phyloP scores from a whole-genome alignment of 2,888 invertebrate genomes.

The Rhagonycha fulva region DNA sequence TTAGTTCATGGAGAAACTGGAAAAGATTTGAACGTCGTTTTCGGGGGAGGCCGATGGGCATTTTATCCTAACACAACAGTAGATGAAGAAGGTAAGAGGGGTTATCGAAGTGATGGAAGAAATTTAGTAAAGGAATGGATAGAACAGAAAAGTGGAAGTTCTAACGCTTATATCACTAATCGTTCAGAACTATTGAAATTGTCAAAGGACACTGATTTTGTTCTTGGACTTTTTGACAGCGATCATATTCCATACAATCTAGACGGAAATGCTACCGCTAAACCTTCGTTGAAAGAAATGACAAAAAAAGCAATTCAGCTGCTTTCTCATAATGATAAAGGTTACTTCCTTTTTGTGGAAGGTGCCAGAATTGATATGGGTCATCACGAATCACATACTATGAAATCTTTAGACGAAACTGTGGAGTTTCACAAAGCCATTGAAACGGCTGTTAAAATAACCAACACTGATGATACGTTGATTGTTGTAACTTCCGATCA shows the following conservation, averaged over 20 bases:
- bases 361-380: slow-evolving; percentile 75
- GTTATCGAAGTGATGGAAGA: not conserved
- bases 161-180: not conserved
- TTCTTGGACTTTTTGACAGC: not conserved
- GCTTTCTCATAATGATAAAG: slow-evolving; percentile 64
- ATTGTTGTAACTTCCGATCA: slow-evolving; percentile 79
- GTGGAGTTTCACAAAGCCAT: slow-evolving; percentile 65
- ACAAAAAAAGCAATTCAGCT: slow-evolving; percentile 73
- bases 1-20: slow-evolving; percentile 70
- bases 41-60: slow-evolving; percentile 75
- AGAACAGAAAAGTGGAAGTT: not conserved
- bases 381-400: slow-evolving; percentile 71
- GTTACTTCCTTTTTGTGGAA: slow-evolving; percentile 76
- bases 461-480: slow-evolving; percentile 67
- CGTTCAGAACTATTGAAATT: not conserved
- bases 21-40: slow-evolving; percentile 69
- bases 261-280: slow-evolving; percentile 33
- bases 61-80: slow-evolving; percentile 62
- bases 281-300: slow-evolving; percentile 77
- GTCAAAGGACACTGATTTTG: not conserved
- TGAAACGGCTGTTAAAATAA: slow-evolving; percentile 67
- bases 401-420: slow-evolving; percentile 76
- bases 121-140: not conserved
- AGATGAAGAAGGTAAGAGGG: slow-evolving; percentile 52
- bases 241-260: not conserved